Percentiles rank a stretch among this genome's conserved stretches.
These are phyloP conservation scores for Sialia sialis DNA, from an alignment of 2,113 vertebrate genomes.

Conservation along the genomic window DNA sequence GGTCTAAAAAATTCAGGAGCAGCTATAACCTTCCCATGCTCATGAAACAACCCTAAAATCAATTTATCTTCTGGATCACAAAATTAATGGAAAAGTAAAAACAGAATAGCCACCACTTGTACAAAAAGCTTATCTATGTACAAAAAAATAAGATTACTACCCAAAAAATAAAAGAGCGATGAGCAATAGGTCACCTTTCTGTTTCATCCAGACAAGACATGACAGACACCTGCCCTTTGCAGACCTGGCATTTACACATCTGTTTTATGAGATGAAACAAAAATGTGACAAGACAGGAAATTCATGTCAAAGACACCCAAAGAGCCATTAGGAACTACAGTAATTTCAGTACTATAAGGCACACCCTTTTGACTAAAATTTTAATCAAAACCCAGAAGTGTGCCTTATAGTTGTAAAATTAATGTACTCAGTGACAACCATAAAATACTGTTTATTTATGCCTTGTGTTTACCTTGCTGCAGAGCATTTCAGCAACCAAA, in stretches of 20 bases:
- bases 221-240: background rate
- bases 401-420: too few relatives aligned
- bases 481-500: background rate
- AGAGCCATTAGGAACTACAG: background rate
- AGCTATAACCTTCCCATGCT: background rate
- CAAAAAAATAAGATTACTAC: background rate
- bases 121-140: background rate
- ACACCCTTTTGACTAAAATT: too few relatives aligned
- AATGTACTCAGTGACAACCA: background rate
- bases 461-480: background rate
- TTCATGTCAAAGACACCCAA: background rate
- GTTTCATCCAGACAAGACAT: background rate
- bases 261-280: background rate
- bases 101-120: background rate
- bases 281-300: background rate
- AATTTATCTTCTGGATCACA: background rate
- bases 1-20: background rate
- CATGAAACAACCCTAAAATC: background rate
- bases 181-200: background rate
- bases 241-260: background rate
- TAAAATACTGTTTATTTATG: background rate
- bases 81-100: background rate
- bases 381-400: too few relatives aligned
- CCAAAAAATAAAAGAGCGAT: background rate
- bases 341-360: too few relatives aligned